Evolutionary conservation across 2,888 invertebrate species (phyloP), one percentile per base, ranked within the genome.

Genomic region (Parapristionchus giblindavisi): DNA sequence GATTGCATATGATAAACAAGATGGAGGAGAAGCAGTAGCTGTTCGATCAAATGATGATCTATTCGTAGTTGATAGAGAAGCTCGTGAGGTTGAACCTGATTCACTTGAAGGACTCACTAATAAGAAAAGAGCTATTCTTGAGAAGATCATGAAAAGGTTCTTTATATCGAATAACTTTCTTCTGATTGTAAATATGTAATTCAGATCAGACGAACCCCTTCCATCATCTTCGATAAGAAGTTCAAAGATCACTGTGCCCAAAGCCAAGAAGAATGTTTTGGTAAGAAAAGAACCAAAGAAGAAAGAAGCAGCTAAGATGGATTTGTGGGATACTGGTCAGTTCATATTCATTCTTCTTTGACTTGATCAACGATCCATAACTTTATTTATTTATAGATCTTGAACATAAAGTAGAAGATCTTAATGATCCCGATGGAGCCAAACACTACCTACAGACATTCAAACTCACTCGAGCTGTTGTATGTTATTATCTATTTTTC

Each of bases 1-100:
- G 70, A 38, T 27, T 8, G 34, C 27, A 11, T 54, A 38, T 40
- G 70, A 70, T 38, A 34, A 36, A 36, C 70, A 43, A n/a, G 54
- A 56, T 40, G 71, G 63, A 8, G 60, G 70, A 11, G 76, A 54
- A 27, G 43, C 72, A 3, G 61, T 75, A 2, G 34, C 58, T 3
- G 5, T 27, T 4, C 70, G 70, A 24, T 27, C 60, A 8, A 36
- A 75, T 51, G 75, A 70, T 36, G 75, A 75, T 29, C 75, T 75
- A 52, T 75, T 75, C 75, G 56, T 66, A 21, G 40, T 75, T n/a
- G 75, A 75, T 71, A 75, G 54, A 29, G 36, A 70, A 52, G 61
- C 70, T 6, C 21, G 54, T 3, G 70, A 70, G 54, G 65, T 34
- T 11, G 43, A 17, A n/a, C 66, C 66, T 34, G 51, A 66, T 17